Evolutionary conservation across 2,113 vertebrate genomes (phyloP).

Genomic region (Ancistrus triradiatus): DNA sequence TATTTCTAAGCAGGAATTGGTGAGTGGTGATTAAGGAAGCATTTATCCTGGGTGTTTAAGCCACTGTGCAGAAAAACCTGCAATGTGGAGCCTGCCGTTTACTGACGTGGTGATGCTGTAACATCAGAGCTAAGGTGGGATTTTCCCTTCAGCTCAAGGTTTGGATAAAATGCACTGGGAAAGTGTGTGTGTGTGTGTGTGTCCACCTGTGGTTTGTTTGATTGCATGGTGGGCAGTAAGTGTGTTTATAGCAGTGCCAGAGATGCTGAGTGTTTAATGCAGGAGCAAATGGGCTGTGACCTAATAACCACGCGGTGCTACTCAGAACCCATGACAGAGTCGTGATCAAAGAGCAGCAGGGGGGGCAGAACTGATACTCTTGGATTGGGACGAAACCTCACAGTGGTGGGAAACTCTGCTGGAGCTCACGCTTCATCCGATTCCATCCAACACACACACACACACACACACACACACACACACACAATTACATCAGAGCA

Average conservation of each 20-base stretch:
- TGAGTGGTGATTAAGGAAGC: too few species aligned
- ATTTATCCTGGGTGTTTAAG: too few species aligned
- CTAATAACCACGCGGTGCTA: conserved; percentile 46
- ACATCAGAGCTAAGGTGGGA: too few species aligned
- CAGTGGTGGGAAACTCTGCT: conserved; percentile 38
- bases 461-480: background rate
- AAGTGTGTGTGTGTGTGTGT: conserved; percentile 21
- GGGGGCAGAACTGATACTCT: conserved; percentile 37
- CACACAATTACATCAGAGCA: too few species aligned
- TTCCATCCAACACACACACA: conserved; percentile 18
- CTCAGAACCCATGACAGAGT: conserved; percentile 42
- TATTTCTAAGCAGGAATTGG: too few species aligned
- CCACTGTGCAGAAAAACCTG: too few species aligned
- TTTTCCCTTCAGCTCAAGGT: too few species aligned
- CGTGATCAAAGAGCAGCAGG: conserved; percentile 43
- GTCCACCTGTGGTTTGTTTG: conserved; percentile 47
- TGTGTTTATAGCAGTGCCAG: conserved; percentile 43
- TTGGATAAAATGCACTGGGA: conserved; percentile 11
- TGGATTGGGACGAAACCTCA: conserved; percentile 26
- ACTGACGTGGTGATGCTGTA: too few species aligned
- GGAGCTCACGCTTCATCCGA: conserved; percentile 21
- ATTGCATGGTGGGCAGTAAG: conserved; percentile 31
- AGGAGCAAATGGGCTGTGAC: conserved; percentile 36
- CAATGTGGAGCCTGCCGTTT: too few species aligned
- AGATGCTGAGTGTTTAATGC: conserved; percentile 37